These are phyloP conservation scores for Maniola hyperantus DNA, from an alignment of 2,888 invertebrate genomes.

Conservation along the genomic window DNA sequence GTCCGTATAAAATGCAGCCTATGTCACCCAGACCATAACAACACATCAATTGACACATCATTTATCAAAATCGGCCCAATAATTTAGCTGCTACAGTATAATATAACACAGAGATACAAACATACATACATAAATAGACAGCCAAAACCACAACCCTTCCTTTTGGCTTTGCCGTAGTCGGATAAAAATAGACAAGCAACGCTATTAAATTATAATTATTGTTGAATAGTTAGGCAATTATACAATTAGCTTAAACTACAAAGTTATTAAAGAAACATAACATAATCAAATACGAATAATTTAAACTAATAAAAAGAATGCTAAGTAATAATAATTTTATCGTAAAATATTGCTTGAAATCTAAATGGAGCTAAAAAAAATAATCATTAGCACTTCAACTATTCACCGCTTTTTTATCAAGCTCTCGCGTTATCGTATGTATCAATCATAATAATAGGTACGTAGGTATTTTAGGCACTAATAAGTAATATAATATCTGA, in stretches of 20 bases:
- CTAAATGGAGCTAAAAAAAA: constrained; percentile 13
- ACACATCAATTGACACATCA: too few species aligned
- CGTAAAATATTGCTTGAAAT: constrained; percentile 24
- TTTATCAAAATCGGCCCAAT: too few species aligned
- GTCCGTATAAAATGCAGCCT: too few species aligned
- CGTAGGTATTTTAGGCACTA: background rate
- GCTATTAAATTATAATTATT: background rate
- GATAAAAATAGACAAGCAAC: constrained; percentile 1
- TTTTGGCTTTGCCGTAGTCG: too few species aligned
- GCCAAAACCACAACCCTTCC: too few species aligned
- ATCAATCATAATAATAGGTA: constrained; percentile 10
- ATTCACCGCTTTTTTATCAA: constrained; percentile 14
- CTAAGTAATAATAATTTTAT: background rate
- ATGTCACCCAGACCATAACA: too few species aligned
- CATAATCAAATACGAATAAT: constrained; percentile 3
- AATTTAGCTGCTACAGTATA: too few species aligned
- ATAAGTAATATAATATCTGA: too few species aligned
- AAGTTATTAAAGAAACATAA: background rate
- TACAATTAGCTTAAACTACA: constrained; percentile 11
- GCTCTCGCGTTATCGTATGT: constrained; percentile 19
- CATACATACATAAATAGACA: too few species aligned
- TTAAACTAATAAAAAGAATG: background rate
- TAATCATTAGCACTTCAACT: constrained; percentile 5
- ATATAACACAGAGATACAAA: too few species aligned
- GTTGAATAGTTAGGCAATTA: constrained; percentile 7